Evolutionary conservation across 1,140 invertebrate genomes (phyloP).

Genomic region (Macrobrachium rosenbergii): DNA sequence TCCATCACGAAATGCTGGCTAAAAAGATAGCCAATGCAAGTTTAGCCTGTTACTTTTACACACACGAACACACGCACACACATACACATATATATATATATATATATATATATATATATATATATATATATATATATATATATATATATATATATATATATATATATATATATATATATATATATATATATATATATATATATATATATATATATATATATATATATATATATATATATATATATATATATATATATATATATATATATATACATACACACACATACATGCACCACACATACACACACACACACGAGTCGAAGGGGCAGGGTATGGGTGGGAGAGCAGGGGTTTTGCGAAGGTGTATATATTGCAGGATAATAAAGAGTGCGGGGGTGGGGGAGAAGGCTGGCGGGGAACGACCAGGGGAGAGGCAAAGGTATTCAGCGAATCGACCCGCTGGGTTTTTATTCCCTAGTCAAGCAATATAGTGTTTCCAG

Average conservation of each 20-base stretch:
- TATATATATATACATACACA: conserved; percentile 41
- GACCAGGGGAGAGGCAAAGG: no score
- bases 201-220: conserved; percentile 38
- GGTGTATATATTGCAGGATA: no score
- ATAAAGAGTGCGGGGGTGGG: no score
- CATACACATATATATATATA: background rate
- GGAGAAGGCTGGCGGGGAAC: no score
- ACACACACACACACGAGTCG: background rate
- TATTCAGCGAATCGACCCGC: no score
- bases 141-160: background rate
- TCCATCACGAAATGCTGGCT: background rate
- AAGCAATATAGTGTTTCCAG: no score
- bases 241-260: conserved; percentile 46
- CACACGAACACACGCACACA: background rate
- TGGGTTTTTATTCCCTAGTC: no score
- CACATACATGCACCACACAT: background rate
- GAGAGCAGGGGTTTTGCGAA: no score
- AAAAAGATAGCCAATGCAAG: background rate
- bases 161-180: conserved; percentile 2
- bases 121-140: background rate
- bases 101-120: background rate
- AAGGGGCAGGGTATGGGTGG: no score
- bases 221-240: conserved; percentile 42
- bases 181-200: conserved; percentile 24
- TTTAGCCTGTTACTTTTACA: background rate